phyloP scores from a whole-genome alignment of 2,888 invertebrate genomes.

The Schrankia costaestrigalis region DNA sequence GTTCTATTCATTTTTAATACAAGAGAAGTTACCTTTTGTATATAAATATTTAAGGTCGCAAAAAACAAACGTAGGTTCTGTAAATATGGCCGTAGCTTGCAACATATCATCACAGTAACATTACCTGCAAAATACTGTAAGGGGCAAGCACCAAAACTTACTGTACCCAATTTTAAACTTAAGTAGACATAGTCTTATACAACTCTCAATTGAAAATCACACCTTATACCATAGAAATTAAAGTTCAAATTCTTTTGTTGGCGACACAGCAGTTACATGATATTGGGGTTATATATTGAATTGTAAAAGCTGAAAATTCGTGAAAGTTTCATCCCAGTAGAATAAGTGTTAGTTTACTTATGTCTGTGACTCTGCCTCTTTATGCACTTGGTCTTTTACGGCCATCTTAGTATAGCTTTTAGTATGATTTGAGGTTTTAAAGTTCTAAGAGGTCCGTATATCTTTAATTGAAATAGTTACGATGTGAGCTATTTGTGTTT shows the following conservation, averaged over 20 bases:
- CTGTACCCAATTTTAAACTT: conserved; percentile 59
- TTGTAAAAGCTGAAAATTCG: conserved; percentile 32
- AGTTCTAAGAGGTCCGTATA: too few relatives aligned
- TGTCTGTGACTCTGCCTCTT: too few relatives aligned
- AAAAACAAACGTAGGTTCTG: too few relatives aligned
- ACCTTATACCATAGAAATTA: not conserved
- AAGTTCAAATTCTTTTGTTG: conserved; percentile 4
- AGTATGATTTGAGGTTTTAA: conserved; percentile 1
- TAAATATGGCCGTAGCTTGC: not conserved
- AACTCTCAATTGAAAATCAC: not conserved
- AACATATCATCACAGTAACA: conserved; percentile 6
- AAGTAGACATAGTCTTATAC: conserved; percentile 10
- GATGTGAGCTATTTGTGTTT: too few relatives aligned
- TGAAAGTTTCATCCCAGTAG: conserved; percentile 24
- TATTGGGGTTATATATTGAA: conserved; percentile 31
- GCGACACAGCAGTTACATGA: conserved; percentile 14
- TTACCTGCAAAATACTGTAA: conserved; percentile 32
- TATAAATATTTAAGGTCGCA: too few relatives aligned
- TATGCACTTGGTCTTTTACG: conserved; percentile 5
- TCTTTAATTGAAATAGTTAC: too few relatives aligned
- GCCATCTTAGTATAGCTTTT: conserved; percentile 1
- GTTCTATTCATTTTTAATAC: too few relatives aligned
- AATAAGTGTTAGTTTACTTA: conserved; percentile 20
- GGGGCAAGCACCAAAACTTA: conserved; percentile 48
- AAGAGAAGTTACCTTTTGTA: too few relatives aligned